Evolutionary conservation across 2,113 vertebrate genomes (phyloP).

Genomic region (Polyodon spathula): DNA sequence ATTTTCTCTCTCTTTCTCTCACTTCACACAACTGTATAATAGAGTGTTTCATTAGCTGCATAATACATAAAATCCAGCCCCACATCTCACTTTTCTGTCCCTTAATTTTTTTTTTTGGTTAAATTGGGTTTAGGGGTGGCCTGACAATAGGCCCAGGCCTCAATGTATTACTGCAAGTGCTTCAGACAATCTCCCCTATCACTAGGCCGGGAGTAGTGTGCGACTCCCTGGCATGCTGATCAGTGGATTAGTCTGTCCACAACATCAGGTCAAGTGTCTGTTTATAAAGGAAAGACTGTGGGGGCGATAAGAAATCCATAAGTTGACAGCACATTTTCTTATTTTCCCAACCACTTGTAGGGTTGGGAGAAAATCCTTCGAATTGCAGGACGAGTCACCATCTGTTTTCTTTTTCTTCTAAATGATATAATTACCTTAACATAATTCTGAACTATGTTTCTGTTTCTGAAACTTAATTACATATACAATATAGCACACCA

Average conservation of each 20-base stretch:
- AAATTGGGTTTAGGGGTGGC: slow-evolving; percentile 15
- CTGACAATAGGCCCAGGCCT: slow-evolving; percentile 34
- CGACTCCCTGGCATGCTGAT: slow-evolving; percentile 56
- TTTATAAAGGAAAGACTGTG: slow-evolving; percentile 36
- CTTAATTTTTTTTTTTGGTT: slow-evolving; percentile 20
- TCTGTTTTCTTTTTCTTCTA: slow-evolving; percentile 2
- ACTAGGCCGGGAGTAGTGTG: slow-evolving; percentile 21
- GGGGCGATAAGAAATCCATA: slow-evolving; percentile 25
- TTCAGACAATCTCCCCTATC: slow-evolving; percentile 39
- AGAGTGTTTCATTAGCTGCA: slow-evolving; percentile 11
- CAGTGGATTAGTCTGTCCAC: slow-evolving; percentile 53
- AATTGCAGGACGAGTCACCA: neutral
- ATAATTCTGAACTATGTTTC: too few species aligned
- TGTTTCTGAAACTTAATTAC: too few species aligned
- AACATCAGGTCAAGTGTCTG: slow-evolving; percentile 45
- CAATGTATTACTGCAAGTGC: slow-evolving; percentile 40
- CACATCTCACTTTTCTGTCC: slow-evolving; percentile 4
- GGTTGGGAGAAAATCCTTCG: neutral
- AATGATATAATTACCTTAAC: too few species aligned
- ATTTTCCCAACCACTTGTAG: slow-evolving; percentile 27
- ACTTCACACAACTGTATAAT: slow-evolving; percentile 13
- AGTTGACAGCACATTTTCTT: slow-evolving; percentile 4
- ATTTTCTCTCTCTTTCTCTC: slow-evolving; percentile 7
- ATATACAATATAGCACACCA: too few species aligned
- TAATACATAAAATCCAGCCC: slow-evolving; percentile 15